Percentiles rank a stretch among this genome's conserved stretches.
Evolutionary conservation across 2,797 vertebrate species (phyloP).

Genomic region (Myotis myotis): DNA sequence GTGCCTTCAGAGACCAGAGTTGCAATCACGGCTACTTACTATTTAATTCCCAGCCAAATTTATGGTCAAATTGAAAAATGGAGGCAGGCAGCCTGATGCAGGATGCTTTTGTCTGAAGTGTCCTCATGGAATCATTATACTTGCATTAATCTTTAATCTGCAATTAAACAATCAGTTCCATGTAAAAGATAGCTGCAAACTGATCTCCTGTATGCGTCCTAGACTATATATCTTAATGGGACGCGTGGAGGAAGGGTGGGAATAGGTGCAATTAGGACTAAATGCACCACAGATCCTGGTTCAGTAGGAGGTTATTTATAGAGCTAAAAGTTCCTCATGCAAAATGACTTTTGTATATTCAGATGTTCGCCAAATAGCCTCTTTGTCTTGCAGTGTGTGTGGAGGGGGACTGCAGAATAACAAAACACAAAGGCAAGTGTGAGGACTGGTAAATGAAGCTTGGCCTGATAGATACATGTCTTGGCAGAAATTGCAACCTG

Average conservation of each 20-base stretch:
- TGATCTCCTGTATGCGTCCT: constrained; percentile 84
- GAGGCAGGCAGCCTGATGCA: constrained; percentile 87
- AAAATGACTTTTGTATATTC: constrained; percentile 80
- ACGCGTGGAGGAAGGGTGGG: constrained; percentile 65
- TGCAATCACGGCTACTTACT: constrained; percentile 92
- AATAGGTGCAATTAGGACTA: constrained; percentile 82
- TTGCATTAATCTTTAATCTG: constrained; percentile 93
- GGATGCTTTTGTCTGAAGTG: constrained; percentile 87
- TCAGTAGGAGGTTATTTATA: constrained; percentile 82
- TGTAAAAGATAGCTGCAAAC: constrained; percentile 88
- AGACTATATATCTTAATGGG: constrained; percentile 85
- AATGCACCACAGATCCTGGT: constrained; percentile 84
- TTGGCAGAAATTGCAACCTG: constrained; percentile 84
- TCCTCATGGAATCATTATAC: constrained; percentile 88
- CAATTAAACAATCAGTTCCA: constrained; percentile 91
- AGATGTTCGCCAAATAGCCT: constrained; percentile 56
- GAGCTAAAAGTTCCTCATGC: constrained; percentile 77
- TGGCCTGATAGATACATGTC: constrained; percentile 75
- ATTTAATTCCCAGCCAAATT: constrained; percentile 93
- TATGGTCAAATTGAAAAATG: constrained; percentile 92
- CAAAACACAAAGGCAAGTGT: constrained; percentile 50
- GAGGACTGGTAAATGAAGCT: constrained; percentile 73
- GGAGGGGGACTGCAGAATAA: background rate
- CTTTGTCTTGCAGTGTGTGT: background rate
- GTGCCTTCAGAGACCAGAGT: constrained; percentile 88